phyloP scores from a whole-genome alignment of 2,113 vertebrate species.

The Salvator merianae region DNA sequence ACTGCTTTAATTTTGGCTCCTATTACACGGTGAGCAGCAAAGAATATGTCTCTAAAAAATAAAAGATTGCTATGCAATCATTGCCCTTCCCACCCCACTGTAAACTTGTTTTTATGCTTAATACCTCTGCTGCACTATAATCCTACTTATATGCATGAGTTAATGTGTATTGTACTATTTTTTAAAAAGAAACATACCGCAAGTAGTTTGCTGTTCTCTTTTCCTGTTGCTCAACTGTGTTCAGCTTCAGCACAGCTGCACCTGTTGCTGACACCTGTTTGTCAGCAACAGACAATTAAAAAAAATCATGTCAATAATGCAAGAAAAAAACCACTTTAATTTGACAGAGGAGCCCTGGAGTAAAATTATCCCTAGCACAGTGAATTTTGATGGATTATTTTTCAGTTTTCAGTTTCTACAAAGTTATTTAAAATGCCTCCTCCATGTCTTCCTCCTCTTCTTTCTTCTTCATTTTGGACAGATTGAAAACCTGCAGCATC shows the following conservation, averaged over 20 bases:
- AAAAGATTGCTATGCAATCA: background rate
- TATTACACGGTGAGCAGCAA: background rate
- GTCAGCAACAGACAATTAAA: conserved; percentile 18
- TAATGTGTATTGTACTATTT: background rate
- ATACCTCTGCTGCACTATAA: conserved; percentile 16
- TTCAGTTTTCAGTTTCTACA: background rate
- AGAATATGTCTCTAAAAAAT: background rate
- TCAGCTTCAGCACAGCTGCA: background rate
- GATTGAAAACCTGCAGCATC: too few relatives aligned
- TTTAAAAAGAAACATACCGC: conserved; percentile 15
- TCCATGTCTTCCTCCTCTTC: too few relatives aligned
- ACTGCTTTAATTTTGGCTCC: background rate
- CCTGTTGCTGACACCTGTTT: background rate
- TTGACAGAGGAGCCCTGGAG: conserved; percentile 28
- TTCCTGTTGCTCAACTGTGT: background rate
- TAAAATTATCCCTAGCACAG: conserved; percentile 27
- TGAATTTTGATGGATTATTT: background rate
- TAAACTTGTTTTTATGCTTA: background rate
- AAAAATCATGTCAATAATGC: background rate
- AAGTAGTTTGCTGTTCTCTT: background rate
- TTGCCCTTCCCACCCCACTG: background rate
- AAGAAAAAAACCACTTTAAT: background rate
- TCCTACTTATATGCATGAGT: conserved; percentile 2
- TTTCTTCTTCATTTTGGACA: too few relatives aligned
- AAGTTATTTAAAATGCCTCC: too few relatives aligned